These are phyloP conservation scores for Tetramorium bicarinatum DNA, from an alignment of 2,888 invertebrate genomes.

Conservation along the genomic window DNA sequence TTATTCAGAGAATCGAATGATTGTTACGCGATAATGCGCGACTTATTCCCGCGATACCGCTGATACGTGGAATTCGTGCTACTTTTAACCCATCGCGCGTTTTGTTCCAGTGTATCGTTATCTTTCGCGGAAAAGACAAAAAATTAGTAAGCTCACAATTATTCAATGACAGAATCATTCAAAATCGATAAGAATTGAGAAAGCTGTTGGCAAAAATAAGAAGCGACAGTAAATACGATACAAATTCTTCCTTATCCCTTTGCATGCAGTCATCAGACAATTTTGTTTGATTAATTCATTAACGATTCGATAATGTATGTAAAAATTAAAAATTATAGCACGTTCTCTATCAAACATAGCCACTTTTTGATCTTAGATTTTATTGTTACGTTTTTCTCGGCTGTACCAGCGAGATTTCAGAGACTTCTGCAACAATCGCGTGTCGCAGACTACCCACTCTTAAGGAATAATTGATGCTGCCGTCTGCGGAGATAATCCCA, in stretches of 20 bases:
- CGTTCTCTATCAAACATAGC: neutral
- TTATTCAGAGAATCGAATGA: slow-evolving; percentile 49
- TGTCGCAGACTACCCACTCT: slow-evolving; percentile 67
- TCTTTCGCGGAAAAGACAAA: neutral
- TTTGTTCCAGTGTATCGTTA: neutral
- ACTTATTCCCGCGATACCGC: slow-evolving; percentile 35
- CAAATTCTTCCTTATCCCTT: neutral
- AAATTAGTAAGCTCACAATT: neutral
- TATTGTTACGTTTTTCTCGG: neutral
- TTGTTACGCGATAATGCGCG: slow-evolving; percentile 44
- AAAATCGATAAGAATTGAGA: neutral
- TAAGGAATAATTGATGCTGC: slow-evolving; percentile 59
- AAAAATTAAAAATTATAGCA: neutral
- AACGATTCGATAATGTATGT: neutral
- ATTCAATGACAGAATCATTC: neutral
- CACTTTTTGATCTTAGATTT: neutral
- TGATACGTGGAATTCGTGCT: neutral
- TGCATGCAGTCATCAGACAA: no score
- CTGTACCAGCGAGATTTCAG: slow-evolving; percentile 52
- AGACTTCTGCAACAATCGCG: slow-evolving; percentile 59
- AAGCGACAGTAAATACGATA: neutral
- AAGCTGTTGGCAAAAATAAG: neutral
- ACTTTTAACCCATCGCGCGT: neutral
- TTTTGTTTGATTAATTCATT: neutral
- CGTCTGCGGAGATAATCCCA: slow-evolving; percentile 67